Percentiles rank a stretch among this genome's conserved stretches.
Conservation (phyloP, 2,113 vertebrate species). For the Nothocercus nigrocapillus region DNA sequence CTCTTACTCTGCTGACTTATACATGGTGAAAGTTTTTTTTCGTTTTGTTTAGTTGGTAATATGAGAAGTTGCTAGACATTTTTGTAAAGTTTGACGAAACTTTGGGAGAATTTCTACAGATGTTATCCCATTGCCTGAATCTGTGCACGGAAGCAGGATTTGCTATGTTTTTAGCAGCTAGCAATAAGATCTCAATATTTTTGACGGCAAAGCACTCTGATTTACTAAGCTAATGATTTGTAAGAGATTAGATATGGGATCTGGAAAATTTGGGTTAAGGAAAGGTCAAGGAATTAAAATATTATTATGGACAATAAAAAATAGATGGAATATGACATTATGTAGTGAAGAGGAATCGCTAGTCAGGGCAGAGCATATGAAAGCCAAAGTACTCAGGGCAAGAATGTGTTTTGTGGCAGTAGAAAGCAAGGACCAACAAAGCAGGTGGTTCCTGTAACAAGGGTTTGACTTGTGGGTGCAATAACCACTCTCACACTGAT, state of each 20-base stretch:
- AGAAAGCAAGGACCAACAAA: neutral
- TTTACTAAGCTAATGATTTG: constrained; percentile 14
- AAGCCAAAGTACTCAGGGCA: neutral
- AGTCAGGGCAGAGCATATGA: neutral
- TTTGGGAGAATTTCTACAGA: neutral
- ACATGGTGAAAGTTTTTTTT: fast-evolving
- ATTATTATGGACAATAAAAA: constrained; percentile 38
- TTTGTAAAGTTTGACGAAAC: neutral
- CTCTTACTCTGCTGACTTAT: neutral
- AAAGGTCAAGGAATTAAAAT: constrained; percentile 50
- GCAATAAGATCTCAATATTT: neutral
- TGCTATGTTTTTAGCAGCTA: neutral
- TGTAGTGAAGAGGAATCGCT: neutral
- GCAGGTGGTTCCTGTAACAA: neutral
- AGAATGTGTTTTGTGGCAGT: neutral
- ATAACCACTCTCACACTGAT: neutral
- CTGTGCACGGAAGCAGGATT: neutral
- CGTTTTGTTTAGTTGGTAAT: neutral
- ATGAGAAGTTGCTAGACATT: neutral
- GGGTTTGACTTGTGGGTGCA: neutral
- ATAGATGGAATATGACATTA: neutral
- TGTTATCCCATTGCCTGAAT: neutral
- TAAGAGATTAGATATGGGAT: constrained; percentile 56
- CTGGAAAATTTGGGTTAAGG: constrained; percentile 44
- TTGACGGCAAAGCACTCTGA: neutral